Base-by-base conservation (phyloP, 2,888 invertebrate genomes). In the Dolichomitus sp. region DNA sequence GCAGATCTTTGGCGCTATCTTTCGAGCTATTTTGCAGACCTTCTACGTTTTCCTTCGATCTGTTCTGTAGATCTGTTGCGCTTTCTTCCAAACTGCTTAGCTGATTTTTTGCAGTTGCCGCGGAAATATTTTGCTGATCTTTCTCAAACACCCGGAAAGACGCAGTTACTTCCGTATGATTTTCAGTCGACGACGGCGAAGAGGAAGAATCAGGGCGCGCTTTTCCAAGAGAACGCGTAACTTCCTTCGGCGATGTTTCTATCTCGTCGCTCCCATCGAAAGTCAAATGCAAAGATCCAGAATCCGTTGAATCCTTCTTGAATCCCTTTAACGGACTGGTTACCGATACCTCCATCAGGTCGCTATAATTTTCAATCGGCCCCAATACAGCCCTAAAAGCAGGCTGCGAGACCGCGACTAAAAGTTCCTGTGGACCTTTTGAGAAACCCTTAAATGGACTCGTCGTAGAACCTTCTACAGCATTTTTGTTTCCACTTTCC, bases 271-370 rank as follows among this genome's bases (percentile, higher is more conserved):
- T 42, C n/a, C 11, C 70, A 9, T 66, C 68, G 61, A 61, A 68
- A 2, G 12, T n/a, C 11, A 75, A 59, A 23, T 70, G 69, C 4
- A 68, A 9, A 11, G 79, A 61, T 66, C 66, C 79, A 1, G 17
- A 27, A 50, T 59, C 37, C 9, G 72, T 50, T 9, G 80, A 80
- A 30, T 75, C 70, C n/a, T 40, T 11, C n/a, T 6, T 48, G 19
- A 74, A 40, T 4, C 30, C 48, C 14, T 30, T 57, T 0, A 52
- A 74, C 11, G 54, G 30, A 63, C 17, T 54, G 5, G 68, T 33
- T 11, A 45, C 19, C 17, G 74, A 63, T 17, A 45, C 17, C 2
- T 75, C 59, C 5, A 61, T 65, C 4, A 5, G 2, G 33, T 37
- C 2, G 9, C 17, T 11, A 12, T 4, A 0, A 37, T 61, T 17